Evolutionary conservation across 2,888 invertebrate genomes (phyloP).

Genomic region (Stenotaenia linearis): DNA sequence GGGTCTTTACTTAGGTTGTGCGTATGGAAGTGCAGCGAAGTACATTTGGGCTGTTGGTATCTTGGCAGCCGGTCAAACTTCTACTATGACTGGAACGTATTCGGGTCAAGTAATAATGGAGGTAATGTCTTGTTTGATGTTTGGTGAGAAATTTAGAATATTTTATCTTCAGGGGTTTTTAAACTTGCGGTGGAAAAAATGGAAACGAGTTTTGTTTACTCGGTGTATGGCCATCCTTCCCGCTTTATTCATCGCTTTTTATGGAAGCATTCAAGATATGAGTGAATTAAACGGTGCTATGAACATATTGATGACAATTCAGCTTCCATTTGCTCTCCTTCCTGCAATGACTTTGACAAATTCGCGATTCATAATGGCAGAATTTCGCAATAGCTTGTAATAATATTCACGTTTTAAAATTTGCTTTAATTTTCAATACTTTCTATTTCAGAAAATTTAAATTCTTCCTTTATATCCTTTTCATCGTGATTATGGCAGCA

Average conservation of each 20-base stretch:
- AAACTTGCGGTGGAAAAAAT: constrained; percentile 74
- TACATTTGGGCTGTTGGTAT: constrained; percentile 69
- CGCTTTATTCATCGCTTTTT: constrained; percentile 62
- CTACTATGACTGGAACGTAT: constrained; percentile 48
- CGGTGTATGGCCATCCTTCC: constrained; percentile 72
- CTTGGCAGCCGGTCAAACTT: constrained; percentile 34
- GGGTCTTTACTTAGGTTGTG: constrained; percentile 54
- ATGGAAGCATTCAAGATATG: constrained; percentile 59
- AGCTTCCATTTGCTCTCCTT: constrained; percentile 78
- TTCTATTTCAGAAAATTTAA: neutral
- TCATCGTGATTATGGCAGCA: neutral
- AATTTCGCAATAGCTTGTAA: constrained; percentile 73
- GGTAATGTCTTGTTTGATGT: constrained; percentile 40
- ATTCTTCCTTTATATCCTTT: neutral
- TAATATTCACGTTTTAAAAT: no score
- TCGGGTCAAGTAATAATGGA: constrained; percentile 55
- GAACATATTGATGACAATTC: constrained; percentile 79
- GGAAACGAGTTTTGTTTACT: constrained; percentile 79
- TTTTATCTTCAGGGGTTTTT: constrained; percentile 64
- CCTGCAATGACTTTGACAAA: constrained; percentile 83
- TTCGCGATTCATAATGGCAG: constrained; percentile 70
- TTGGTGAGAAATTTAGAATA: no score
- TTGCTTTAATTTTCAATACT: no score
- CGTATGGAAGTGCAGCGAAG: constrained; percentile 58
- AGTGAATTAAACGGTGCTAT: constrained; percentile 76